Evolutionary conservation across 2,113 vertebrate genomes (phyloP), one percentile per base, ranked within the genome.

Genomic region (Pseudorectes ferrugineus): DNA sequence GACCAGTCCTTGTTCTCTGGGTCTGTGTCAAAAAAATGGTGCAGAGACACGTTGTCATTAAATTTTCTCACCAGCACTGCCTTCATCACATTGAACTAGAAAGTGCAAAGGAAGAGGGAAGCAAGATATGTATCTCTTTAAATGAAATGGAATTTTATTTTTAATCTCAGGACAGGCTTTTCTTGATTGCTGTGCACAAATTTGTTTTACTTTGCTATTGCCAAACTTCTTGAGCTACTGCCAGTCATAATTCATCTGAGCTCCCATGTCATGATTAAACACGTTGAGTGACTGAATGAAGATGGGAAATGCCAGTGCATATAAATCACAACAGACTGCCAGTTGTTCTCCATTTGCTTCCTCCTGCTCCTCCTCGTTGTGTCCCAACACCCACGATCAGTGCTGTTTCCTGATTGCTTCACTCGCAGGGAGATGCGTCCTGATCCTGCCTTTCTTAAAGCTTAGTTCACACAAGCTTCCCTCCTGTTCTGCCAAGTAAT

Each of bases 331-430:
- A 18, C 42, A 85, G 43, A 2, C 55, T 94, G 67, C 51, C 71
- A 88, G 85, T 88, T 96, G 81, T n/a, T 91, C 62, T 83, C 66
- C 82, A 29, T 88, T 89, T 95, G 78, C 58, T 88, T 92, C 85
- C 42, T 95, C 57, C 79, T 95, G 61, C 86, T 94, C 70, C 75
- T 94, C 57, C 19, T 91, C 5, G 0, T 45, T 29, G 36, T 55
- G 49, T 82, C 71, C 61, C 54, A 78, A 76, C 62, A 31, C 71
- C 49, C 82, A 9, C 6, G 55, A 43, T 59, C 92, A 51, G 14
- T 7, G 55, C 38, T 89, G 48, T 66, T 74, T 94, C 92, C 68
- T 80, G 38, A 48, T 71, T 90, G 63, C 75, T 83, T 76, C 55
- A 43, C n/a, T 86, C 29, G 7, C 18, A 33, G 2, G 10, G 63